Percentiles rank a stretch among this genome's conserved stretches.
These are phyloP conservation scores for Trachythela sp. DNA, from an alignment of 64 coral and sea anemone genomes.

Conservation along the genomic window DNA sequence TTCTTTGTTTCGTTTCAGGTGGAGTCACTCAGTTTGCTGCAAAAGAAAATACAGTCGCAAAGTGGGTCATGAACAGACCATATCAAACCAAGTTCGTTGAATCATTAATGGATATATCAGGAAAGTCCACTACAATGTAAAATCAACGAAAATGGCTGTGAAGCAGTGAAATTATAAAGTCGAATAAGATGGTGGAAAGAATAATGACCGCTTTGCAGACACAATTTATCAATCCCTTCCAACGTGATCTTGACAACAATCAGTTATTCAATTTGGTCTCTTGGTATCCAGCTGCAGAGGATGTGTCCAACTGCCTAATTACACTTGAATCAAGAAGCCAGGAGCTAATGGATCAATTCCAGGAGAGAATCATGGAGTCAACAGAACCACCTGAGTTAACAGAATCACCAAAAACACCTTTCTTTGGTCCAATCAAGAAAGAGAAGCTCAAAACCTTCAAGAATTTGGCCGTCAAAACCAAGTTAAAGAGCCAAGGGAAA, in stretches of 20 bases:
- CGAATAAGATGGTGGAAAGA: not conserved
- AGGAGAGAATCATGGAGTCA: not conserved
- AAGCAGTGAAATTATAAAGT: not conserved
- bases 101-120: not conserved
- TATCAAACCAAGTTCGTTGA: not conserved
- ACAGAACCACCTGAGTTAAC: not conserved
- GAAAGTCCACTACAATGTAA: not conserved
- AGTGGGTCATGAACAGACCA: conserved; percentile 25
- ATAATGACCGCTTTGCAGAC: not conserved
- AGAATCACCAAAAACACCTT: not conserved
- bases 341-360: not conserved
- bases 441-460: not conserved
- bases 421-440: not conserved
- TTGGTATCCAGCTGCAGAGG: not conserved
- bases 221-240: not conserved
- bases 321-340: not conserved
- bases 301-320: not conserved
- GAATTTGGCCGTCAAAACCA: not conserved
- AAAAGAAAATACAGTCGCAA: not conserved
- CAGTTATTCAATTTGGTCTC: not conserved
- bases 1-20: not conserved
- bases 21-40: conserved; percentile 8
- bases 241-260: not conserved
- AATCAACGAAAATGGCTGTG: not conserved
- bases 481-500: not conserved